Evolutionary conservation across 2,888 invertebrate species (phyloP).

Genomic region (Platycheirus rosarum): DNA sequence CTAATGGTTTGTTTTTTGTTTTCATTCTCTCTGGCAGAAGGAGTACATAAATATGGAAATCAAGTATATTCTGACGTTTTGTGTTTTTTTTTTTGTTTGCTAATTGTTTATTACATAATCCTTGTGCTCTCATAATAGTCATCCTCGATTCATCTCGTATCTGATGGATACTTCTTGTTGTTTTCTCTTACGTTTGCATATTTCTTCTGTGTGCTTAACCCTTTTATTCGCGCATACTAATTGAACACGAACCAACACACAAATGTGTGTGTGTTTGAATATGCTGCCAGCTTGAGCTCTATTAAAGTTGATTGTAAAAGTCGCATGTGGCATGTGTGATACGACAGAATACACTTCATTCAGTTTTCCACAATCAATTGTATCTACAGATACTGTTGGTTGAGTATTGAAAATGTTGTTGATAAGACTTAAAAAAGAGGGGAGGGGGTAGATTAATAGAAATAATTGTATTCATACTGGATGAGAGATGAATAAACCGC

Average conservation of each 20-base stretch:
- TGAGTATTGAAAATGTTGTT: too few relatives aligned
- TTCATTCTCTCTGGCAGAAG: neutral
- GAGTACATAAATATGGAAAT: neutral
- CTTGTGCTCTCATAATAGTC: conserved; percentile 61
- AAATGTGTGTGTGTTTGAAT: neutral
- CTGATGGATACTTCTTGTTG: conserved; percentile 30
- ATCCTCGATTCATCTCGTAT: conserved; percentile 7
- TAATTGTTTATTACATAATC: conserved; percentile 63
- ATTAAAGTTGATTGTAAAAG: conserved; percentile 23
- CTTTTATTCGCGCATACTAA: conserved; percentile 48
- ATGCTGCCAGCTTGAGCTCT: conserved; percentile 24
- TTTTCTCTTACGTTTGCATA: conserved; percentile 36
- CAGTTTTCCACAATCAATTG: conserved; percentile 7
- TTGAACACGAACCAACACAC: conserved; percentile 25
- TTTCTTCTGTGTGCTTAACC: conserved; percentile 35
- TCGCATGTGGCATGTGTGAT: conserved; percentile 13
- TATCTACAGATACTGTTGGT: conserved; percentile 12
- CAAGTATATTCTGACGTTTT: conserved; percentile 18
- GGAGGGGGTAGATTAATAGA: neutral
- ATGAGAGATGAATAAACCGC: conserved; percentile 33
- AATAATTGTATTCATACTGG: conserved; percentile 13
- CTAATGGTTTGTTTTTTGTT: conserved; percentile 7
- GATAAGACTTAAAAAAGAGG: too few relatives aligned
- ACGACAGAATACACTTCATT: neutral
- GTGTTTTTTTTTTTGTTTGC: conserved; percentile 11